Evolutionary conservation across 2,888 invertebrate species (phyloP), one percentile per base, ranked within the genome.

Genomic region (Stenurella melanura): DNA sequence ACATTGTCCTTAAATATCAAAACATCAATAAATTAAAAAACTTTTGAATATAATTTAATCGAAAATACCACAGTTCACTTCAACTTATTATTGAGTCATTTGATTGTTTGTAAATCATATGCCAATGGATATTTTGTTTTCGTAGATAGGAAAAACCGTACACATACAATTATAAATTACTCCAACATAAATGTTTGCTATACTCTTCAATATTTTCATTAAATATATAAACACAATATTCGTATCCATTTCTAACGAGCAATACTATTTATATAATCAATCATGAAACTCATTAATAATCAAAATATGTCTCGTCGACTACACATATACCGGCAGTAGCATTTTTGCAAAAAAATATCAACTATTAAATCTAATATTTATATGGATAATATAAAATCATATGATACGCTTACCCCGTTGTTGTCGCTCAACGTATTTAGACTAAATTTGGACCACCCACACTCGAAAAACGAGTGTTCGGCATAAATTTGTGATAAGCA

Each of bases 391-490:
- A 34, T 4, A 34, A 34, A 34, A 34, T 34, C 30, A 34, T 34
- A 34, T 34, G 6, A 34, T 34, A 34, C 7, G 6, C 9, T 34
- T 34, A 34, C 30, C 30, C 0, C 30, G 30, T 4, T 34, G 7
- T 34, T 34, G 9, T 34, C 3, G 30, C 7, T 1, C 12, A 12
- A 7, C 7, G 15, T 60, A 60, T 60, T 60, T 21, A 60, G 60
- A 60, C 4, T 61, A 30, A 30, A 30, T n/a, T n/a, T n/a, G 30
- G 67, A 67, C 67, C 67, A 67, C 54, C 26, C 67, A 67, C 21
- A 7, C 54, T 21, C 19, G 7, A 26, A 61, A 50, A 50, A 12
- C 15, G 42, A 10, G 9, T 18, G 12, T 67, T 54, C 15, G 12
- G 67, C 54, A 54, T 15, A 50, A 50, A 19, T 34, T 50, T 67